A percentile compares a stretch with the other conserved stretches of the same genome.
Conservation (phyloP, 2,113 vertebrate genomes). For the Hemicordylus capensis region DNA sequence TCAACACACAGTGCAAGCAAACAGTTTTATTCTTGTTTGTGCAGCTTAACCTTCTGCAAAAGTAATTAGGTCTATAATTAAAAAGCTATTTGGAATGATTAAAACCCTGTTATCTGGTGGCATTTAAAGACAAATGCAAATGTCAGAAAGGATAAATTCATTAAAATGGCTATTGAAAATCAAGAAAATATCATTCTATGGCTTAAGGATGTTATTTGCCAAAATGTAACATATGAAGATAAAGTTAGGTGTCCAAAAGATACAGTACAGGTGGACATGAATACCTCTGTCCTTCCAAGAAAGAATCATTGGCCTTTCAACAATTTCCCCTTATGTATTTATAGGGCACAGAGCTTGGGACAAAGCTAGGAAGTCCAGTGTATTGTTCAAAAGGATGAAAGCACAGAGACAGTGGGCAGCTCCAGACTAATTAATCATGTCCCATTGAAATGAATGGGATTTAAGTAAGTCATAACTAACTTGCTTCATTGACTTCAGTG, state of each 20-base stretch:
- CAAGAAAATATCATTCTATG: conserved; percentile 63
- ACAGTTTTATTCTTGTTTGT: conserved; percentile 79
- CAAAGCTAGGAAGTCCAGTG: rapidly evolving
- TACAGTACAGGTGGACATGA: conserved; percentile 46
- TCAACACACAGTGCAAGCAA: conserved; percentile 72
- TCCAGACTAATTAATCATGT: no score
- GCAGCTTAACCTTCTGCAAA: conserved; percentile 80
- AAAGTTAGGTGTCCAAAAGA: conserved; percentile 47
- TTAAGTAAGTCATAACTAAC: no score
- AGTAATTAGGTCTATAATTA: conserved; percentile 83
- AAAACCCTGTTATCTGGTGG: conserved; percentile 79
- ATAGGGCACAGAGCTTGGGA: neutral
- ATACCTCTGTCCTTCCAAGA: conserved; percentile 36
- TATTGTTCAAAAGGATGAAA: neutral
- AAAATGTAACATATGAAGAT: conserved; percentile 63
- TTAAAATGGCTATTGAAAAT: conserved; percentile 77
- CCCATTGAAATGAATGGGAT: no score
- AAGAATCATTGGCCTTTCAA: conserved; percentile 30
- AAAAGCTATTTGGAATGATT: conserved; percentile 83
- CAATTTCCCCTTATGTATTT: neutral
- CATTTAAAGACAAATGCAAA: conserved; percentile 85
- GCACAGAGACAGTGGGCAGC: neutral
- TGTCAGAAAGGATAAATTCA: conserved; percentile 81
- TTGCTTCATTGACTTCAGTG: no score
- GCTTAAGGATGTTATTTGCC: conserved; percentile 64